Evolutionary conservation across 2,113 vertebrate species (phyloP).

Genomic region (Jaculus jaculus): DNA sequence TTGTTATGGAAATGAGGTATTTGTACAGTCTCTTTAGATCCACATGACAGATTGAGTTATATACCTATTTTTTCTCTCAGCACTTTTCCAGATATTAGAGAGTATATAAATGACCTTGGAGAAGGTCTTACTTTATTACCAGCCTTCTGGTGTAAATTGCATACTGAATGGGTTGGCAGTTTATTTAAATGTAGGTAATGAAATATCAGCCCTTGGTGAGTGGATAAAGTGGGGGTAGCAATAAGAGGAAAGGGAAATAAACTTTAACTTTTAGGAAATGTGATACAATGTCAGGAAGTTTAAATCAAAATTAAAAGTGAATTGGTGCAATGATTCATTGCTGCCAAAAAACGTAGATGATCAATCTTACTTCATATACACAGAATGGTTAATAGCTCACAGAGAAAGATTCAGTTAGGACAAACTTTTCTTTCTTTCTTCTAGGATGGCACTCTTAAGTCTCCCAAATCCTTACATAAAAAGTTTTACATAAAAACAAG

Average conservation of each 20-base stretch:
- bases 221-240: not conserved
- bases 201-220: slow-evolving; percentile 41
- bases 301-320: slow-evolving; percentile 57
- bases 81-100: slow-evolving; percentile 59
- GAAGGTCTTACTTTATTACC: slow-evolving; percentile 65
- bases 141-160: slow-evolving; percentile 57
- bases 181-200: slow-evolving; percentile 63
- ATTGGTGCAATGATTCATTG: not conserved
- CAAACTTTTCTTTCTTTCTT: slow-evolving; percentile 45
- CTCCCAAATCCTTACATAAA: slow-evolving; percentile 13
- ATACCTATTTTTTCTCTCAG: slow-evolving; percentile 70
- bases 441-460: not conserved
- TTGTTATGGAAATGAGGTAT: slow-evolving; percentile 77
- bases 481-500: slow-evolving; percentile 28
- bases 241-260: slow-evolving; percentile 45
- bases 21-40: slow-evolving; percentile 71
- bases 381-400: slow-evolving; percentile 11
- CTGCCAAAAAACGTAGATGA: slow-evolving; percentile 24
- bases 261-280: slow-evolving; percentile 45
- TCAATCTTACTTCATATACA: not conserved
- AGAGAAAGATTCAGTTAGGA: not conserved
- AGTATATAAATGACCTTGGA: slow-evolving; percentile 73
- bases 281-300: slow-evolving; percentile 30
- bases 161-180: slow-evolving; percentile 49
- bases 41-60: slow-evolving; percentile 71